Evolutionary conservation across 2,797 vertebrate species (phyloP).

Genomic region (Silurus aristotelis): DNA sequence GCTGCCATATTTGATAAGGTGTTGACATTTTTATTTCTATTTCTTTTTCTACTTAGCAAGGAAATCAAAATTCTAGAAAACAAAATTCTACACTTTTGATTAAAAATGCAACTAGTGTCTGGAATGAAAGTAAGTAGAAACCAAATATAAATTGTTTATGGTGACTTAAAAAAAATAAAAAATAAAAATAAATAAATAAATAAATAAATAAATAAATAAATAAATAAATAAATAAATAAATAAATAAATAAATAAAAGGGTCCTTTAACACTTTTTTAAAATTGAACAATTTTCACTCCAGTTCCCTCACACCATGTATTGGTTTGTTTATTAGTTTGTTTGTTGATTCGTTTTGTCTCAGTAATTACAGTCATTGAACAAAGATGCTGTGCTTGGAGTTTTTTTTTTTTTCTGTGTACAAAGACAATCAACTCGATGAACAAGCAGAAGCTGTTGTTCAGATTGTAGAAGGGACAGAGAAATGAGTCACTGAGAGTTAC

Average conservation of each 20-base stretch:
- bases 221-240: not conserved
- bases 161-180: no score
- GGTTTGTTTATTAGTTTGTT: conserved; percentile 20
- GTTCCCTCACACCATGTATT: conserved; percentile 5
- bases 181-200: not conserved
- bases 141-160: not conserved
- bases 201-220: not conserved
- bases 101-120: not conserved
- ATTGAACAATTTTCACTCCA: not conserved
- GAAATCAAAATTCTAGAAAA: not conserved
- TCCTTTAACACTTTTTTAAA: not conserved
- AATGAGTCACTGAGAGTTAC: not conserved
- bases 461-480: not conserved
- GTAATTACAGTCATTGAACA: conserved; percentile 30
- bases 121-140: not conserved
- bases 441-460: conserved; percentile 7
- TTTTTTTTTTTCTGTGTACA: conserved; percentile 24
- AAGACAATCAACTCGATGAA: conserved; percentile 44
- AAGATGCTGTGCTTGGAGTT: not conserved
- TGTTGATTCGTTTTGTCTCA: conserved; percentile 40
- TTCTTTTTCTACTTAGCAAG: not conserved
- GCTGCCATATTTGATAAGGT: not conserved
- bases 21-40: not conserved
- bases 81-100: not conserved
- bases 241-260: not conserved